phyloP scores from a whole-genome alignment of 2,797 vertebrate species.

The Gastrophryne carolinensis region DNA sequence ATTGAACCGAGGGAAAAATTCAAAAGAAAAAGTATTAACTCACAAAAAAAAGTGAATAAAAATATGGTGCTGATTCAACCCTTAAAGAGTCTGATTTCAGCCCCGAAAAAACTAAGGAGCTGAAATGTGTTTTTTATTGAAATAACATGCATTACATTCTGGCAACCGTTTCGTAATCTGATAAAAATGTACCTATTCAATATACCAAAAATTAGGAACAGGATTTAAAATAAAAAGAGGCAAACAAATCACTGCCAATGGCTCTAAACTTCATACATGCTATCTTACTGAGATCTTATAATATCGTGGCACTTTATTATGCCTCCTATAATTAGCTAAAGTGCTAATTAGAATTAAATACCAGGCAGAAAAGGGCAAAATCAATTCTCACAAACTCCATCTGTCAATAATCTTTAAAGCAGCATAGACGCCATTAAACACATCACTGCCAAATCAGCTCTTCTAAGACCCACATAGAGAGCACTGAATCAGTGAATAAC shows the following conservation, averaged over 20 bases:
- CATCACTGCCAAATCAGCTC: no score
- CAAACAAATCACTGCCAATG: constrained; percentile 27
- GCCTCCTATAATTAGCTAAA: neutral
- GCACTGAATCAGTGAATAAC: no score
- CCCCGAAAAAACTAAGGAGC: no score
- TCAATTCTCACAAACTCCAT: neutral
- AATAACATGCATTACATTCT: neutral
- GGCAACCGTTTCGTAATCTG: neutral
- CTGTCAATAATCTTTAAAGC: neutral
- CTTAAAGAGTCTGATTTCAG: no score
- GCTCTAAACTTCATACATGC: neutral
- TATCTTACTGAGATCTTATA: neutral
- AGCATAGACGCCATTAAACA: no score
- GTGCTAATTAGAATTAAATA: neutral
- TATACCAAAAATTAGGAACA: no score
- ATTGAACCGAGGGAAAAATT: no score
- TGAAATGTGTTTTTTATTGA: no score
- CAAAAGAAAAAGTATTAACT: no score
- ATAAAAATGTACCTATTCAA: neutral
- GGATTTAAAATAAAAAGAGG: neutral
- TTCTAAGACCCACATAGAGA: no score
- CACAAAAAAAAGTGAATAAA: no score
- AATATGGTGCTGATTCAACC: no score
- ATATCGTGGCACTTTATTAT: neutral
- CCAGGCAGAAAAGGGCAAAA: neutral